phyloP scores from a whole-genome alignment of 2,888 invertebrate genomes.

The Aphrophora alni region DNA sequence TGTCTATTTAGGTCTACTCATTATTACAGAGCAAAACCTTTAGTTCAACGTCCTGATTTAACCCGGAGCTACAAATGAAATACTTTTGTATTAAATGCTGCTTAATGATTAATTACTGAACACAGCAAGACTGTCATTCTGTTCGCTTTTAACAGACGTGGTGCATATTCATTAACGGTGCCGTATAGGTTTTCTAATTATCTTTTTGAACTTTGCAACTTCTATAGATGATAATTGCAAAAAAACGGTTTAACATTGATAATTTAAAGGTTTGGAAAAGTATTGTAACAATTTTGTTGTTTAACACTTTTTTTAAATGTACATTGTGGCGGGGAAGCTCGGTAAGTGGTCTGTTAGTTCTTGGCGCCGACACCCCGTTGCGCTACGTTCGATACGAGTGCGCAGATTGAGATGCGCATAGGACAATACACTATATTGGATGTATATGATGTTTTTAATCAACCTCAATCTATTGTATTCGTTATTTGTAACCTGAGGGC shows the following conservation, averaged over 20 bases:
- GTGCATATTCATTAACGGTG: background rate
- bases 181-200: constrained; percentile 4
- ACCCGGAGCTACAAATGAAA: background rate
- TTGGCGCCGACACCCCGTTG: constrained; percentile 34
- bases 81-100: background rate
- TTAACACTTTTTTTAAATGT: background rate
- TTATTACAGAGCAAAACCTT: background rate
- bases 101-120: background rate
- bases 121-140: background rate
- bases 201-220: constrained; percentile 2
- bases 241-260: background rate
- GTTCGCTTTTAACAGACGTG: background rate
- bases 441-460: constrained; percentile 6
- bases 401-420: constrained; percentile 6
- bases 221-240: background rate
- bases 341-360: constrained; percentile 38
- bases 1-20: constrained; percentile 35
- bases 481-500: constrained; percentile 2
- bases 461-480: constrained; percentile 6
- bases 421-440: background rate
- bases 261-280: background rate
- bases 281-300: background rate
- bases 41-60: background rate
- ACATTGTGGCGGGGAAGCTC: background rate
- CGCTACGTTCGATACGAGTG: constrained; percentile 26